Conservation (phyloP, 2,888 invertebrate species). For the Parnassius smintheus region DNA sequence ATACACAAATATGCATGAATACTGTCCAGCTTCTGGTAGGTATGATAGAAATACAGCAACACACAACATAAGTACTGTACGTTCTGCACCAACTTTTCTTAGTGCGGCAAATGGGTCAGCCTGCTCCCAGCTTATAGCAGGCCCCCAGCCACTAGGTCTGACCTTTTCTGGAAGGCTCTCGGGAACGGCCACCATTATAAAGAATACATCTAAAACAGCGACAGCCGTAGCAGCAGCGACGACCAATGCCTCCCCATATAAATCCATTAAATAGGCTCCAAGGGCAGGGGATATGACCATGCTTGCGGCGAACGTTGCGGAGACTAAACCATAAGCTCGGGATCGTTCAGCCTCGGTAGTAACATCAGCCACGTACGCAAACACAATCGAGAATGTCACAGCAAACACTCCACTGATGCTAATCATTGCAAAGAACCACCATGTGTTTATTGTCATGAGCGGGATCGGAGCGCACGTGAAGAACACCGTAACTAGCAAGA, state of each 20-base stretch:
- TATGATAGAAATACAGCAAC: conserved; percentile 98
- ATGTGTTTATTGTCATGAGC: conserved; percentile 98
- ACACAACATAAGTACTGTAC: conserved; percentile 97
- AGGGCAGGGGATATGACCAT: conserved; percentile 99
- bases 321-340: conserved; percentile 97
- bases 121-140: conserved; percentile 97
- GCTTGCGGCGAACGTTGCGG: conserved; percentile 99
- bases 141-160: conserved; percentile 88
- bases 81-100: conserved; percentile 95
- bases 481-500: conserved; percentile 97
- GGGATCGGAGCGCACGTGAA: conserved; percentile 99
- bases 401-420: conserved; percentile 99
- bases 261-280: conserved; percentile 93
- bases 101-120: conserved; percentile 98
- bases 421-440: conserved; percentile 99
- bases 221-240: conserved; percentile 97
- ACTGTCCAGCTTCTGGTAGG: conserved; percentile 98
- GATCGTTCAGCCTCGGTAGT: conserved; percentile 98
- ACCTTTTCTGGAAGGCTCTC: conserved; percentile 98
- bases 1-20: conserved; percentile 99
- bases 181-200: conserved; percentile 98
- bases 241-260: conserved; percentile 91
- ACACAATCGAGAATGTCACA: conserved; percentile 99
- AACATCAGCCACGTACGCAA: conserved; percentile 99
- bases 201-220: conserved; percentile 97